phyloP scores from a whole-genome alignment of 2,113 vertebrate species.

The Elachura formosa region DNA sequence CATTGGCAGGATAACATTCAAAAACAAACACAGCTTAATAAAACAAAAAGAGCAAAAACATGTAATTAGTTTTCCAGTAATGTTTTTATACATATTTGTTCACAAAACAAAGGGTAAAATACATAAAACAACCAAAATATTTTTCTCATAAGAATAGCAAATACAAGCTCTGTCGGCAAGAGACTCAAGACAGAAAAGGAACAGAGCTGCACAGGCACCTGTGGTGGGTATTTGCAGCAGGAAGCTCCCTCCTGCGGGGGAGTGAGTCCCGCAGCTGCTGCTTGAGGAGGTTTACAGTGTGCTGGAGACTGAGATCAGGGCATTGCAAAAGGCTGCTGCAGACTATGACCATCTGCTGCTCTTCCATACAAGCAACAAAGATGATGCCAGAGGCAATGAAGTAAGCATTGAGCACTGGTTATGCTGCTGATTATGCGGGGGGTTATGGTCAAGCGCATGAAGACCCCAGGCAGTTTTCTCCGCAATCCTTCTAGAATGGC shows the following conservation, averaged over 20 bases:
- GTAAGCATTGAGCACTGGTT: neutral
- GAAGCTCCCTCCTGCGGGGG: neutral
- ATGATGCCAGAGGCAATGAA: neutral
- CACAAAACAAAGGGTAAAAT: neutral
- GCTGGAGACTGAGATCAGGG: neutral
- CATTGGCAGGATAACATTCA: neutral
- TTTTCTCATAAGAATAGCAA: neutral
- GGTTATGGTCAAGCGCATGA: neutral
- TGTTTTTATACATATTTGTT: neutral
- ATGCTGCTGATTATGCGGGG: rapidly evolving
- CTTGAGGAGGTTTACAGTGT: neutral
- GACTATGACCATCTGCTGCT: neutral
- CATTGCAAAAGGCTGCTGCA: neutral
- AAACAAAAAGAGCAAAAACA: neutral
- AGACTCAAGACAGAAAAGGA: neutral
- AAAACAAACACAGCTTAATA: neutral
- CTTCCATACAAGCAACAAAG: rapidly evolving
- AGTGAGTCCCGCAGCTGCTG: neutral
- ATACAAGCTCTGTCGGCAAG: neutral
- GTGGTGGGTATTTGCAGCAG: no score
- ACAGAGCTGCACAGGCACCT: rapidly evolving
- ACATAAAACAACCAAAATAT: neutral
- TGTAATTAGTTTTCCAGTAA: neutral
- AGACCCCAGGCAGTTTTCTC: neutral
- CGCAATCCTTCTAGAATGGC: neutral